These are phyloP conservation scores for Diadumene lineata DNA, from an alignment of 92 coral and sea anemone species.

Conservation along the genomic window DNA sequence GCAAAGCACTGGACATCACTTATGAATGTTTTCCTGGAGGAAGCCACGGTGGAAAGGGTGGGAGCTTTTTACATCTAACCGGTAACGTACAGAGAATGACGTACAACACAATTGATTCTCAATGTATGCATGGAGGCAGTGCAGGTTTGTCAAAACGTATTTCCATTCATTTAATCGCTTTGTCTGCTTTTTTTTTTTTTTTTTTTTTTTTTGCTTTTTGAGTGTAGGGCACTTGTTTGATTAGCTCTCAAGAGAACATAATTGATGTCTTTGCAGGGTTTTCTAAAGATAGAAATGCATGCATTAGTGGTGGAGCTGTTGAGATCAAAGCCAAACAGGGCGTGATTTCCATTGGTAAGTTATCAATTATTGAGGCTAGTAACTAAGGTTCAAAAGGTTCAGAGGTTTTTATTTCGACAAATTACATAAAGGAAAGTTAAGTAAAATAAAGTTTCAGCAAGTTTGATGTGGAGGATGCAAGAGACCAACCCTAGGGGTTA, in stretches of 20 bases:
- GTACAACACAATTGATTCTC: neutral
- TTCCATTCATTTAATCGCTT: neutral
- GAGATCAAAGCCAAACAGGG: slow-evolving; percentile 7
- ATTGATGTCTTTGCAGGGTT: neutral
- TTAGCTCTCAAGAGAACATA: neutral
- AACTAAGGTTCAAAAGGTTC: neutral
- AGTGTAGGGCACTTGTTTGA: neutral
- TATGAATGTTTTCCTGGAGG: slow-evolving; percentile 2
- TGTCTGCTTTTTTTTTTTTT: too few species aligned
- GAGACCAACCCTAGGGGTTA: too few species aligned
- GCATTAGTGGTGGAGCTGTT: slow-evolving; percentile 15
- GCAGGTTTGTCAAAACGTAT: neutral
- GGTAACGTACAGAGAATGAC: neutral
- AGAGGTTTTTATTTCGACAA: neutral
- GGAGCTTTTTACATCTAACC: neutral
- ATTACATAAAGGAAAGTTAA: too few species aligned
- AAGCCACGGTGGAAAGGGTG: slow-evolving; percentile 2
- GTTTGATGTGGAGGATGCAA: too few species aligned
- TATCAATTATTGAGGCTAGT: neutral
- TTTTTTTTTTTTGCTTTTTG: neutral
- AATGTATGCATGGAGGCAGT: slow-evolving; percentile 7
- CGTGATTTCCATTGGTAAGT: neutral
- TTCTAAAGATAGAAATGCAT: neutral
- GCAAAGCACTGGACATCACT: neutral
- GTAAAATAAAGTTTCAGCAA: too few species aligned